Evolutionary conservation across 1,140 invertebrate genomes (phyloP), one percentile per base, ranked within the genome.

Genomic region (Diabrotica virgifera): DNA sequence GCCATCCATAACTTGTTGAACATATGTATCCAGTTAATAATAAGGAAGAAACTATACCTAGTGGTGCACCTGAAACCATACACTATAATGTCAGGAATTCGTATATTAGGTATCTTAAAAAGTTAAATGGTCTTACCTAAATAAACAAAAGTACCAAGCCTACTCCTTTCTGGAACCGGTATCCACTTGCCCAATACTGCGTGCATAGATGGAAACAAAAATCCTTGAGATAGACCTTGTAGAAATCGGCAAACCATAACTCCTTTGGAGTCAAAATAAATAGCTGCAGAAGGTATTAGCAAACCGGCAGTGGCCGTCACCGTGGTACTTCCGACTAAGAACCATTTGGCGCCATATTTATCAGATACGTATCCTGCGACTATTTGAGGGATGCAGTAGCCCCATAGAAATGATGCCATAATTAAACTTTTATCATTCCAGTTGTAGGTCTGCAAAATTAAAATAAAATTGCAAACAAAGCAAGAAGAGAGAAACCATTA

Each of bases 151-250:
- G 85, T 84, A n/a, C 81, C 81, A 51, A 85, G 74, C 0, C 83
- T 77, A n/a, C 85, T 85, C 35, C 85, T 76, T 76, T 89, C 87
- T 7, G 80, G 73, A 0, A 77, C 74, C 0, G 87, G 87, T 36
- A 68, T 84, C 94, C 94, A 96, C 72, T 89, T 89, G 0, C 91
- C 87, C 67, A 95, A 78, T 5, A 95, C 79, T 0, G 88, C 87
- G 70, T 95, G 92, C 5, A 91, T 82, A 53, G 86, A 85, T 0
- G 94, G 93, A 72, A 91, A 90, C 5, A 91, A 82, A 0, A 91
- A 85, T 6, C 93, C 93, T 81, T 95, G 87, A 24, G 82, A 83
- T 0, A 95, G 74, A 0, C 94, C 94, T 78, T 91, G 87, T 0
- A 90, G 66, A 0, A 93, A 84, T 36, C 94, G 82, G 11, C 87